phyloP scores from a whole-genome alignment of 2,888 invertebrate species.

The Xanthorhoe spadicearia region DNA sequence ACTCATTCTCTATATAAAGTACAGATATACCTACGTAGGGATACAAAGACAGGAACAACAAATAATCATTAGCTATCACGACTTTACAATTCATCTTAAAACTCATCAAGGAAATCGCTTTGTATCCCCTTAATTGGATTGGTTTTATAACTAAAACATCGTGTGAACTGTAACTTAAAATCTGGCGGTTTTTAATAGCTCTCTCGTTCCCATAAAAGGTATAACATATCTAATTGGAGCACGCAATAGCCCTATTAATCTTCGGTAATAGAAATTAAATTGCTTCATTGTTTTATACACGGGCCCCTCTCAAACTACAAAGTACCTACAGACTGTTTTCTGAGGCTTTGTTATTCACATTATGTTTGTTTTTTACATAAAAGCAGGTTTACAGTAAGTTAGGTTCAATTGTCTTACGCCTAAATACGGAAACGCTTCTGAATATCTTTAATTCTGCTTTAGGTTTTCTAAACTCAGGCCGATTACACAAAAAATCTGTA shows the following conservation, averaged over 20 bases:
- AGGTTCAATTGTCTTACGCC: too few relatives aligned
- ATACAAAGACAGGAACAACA: background rate
- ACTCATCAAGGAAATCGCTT: slow-evolving; percentile 42
- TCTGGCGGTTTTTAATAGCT: slow-evolving; percentile 54
- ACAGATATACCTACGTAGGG: too few relatives aligned
- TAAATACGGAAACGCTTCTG: too few relatives aligned
- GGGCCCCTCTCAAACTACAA: slow-evolving; percentile 7
- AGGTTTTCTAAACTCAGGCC: too few relatives aligned
- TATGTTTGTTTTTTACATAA: background rate
- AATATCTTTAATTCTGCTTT: too few relatives aligned
- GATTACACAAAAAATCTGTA: background rate
- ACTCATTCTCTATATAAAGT: slow-evolving; percentile 6
- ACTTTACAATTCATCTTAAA: slow-evolving; percentile 40
- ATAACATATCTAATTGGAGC: slow-evolving; percentile 63
- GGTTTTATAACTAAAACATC: slow-evolving; percentile 63
- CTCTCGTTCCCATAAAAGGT: slow-evolving; percentile 65
- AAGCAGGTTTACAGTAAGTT: background rate
- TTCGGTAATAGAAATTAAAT: slow-evolving; percentile 60
- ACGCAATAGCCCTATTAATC: slow-evolving; percentile 75
- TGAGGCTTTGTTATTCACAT: background rate
- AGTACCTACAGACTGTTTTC: background rate
- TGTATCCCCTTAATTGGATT: slow-evolving; percentile 49
- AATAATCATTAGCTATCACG: slow-evolving; percentile 36
- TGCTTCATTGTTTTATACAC: slow-evolving; percentile 57
- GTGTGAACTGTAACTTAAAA: slow-evolving; percentile 58